Percentiles rank a stretch among this genome's conserved stretches.
These are phyloP conservation scores for Dascillus cervinus DNA, from an alignment of 2,888 invertebrate species.

Conservation along the genomic window DNA sequence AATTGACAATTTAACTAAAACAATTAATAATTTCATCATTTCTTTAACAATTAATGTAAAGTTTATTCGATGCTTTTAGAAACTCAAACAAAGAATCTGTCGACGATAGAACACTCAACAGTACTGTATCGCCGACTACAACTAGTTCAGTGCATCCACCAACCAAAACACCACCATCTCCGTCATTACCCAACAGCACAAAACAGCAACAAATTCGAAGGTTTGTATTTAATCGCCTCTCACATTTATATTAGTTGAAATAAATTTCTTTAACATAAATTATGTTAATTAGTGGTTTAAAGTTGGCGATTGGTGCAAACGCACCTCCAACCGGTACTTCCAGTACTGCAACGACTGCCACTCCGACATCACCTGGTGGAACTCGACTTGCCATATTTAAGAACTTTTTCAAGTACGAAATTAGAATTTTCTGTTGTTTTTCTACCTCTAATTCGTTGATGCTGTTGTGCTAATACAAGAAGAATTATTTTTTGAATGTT, in stretches of 20 bases:
- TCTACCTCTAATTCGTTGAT: too few relatives aligned
- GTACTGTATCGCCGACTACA: constrained; percentile 20
- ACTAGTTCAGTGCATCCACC: constrained; percentile 31
- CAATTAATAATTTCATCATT: too few relatives aligned
- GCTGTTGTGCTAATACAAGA: too few relatives aligned
- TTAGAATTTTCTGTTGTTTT: too few relatives aligned
- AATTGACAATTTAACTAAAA: too few relatives aligned
- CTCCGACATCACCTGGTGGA: constrained; percentile 36
- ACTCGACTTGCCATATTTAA: constrained; percentile 87
- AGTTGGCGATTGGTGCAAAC: constrained; percentile 35
- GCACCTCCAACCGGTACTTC: constrained; percentile 32
- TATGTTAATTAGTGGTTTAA: constrained; percentile 27
- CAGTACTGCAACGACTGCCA: constrained; percentile 32
- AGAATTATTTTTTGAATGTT: too few relatives aligned
- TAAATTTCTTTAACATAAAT: constrained; percentile 2
- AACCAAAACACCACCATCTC: constrained; percentile 29
- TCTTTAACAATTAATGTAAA: too few relatives aligned
- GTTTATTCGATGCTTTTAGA: too few relatives aligned
- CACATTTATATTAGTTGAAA: too few relatives aligned
- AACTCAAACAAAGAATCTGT: too few relatives aligned
- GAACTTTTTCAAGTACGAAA: constrained; percentile 87
- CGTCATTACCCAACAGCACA: constrained; percentile 38
- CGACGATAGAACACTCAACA: constrained; percentile 15
- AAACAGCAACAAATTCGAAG: constrained; percentile 48
- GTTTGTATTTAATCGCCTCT: constrained; percentile 38